A percentile compares a stretch with the other conserved stretches of the same genome.
Evolutionary conservation across 64 coral and sea anemone species (phyloP).

Genomic region (Montipora efflorescens): DNA sequence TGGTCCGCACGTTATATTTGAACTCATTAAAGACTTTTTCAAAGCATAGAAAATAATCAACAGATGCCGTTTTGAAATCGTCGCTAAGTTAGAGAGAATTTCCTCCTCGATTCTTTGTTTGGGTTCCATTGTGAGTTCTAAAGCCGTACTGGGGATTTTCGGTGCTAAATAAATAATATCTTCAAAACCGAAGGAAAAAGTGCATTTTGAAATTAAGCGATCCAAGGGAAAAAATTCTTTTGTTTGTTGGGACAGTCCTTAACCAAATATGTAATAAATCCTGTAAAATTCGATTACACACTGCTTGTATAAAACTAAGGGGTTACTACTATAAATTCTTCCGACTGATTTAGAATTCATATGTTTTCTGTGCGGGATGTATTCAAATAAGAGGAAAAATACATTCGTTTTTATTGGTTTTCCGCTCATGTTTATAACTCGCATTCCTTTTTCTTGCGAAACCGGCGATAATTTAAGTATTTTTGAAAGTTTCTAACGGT

Average conservation of each 20-base stretch:
- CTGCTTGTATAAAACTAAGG: background rate
- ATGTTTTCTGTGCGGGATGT: background rate
- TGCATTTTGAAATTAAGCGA: slow-evolving; percentile 25
- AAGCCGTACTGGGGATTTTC: slow-evolving; percentile 1
- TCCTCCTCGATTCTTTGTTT: slow-evolving; percentile 1
- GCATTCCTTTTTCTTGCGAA: background rate
- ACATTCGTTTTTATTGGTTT: background rate
- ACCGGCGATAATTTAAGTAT: background rate
- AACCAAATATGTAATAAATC: background rate
- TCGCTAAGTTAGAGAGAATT: background rate
- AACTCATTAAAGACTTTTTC: background rate
- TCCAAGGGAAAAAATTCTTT: background rate
- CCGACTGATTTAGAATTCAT: background rate
- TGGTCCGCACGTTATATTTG: background rate
- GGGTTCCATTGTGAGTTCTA: background rate
- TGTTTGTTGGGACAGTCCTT: background rate
- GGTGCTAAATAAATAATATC: slow-evolving; percentile 82
- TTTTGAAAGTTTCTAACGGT: background rate
- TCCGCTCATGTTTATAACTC: background rate
- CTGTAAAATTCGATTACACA: background rate
- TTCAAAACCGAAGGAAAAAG: slow-evolving; percentile 7
- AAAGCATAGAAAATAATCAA: background rate
- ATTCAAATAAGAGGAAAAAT: background rate
- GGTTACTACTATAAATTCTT: background rate
- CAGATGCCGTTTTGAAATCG: background rate